Evolutionary conservation across 2,113 vertebrate species (phyloP).

Genomic region (Callocephalon fimbriatum): DNA sequence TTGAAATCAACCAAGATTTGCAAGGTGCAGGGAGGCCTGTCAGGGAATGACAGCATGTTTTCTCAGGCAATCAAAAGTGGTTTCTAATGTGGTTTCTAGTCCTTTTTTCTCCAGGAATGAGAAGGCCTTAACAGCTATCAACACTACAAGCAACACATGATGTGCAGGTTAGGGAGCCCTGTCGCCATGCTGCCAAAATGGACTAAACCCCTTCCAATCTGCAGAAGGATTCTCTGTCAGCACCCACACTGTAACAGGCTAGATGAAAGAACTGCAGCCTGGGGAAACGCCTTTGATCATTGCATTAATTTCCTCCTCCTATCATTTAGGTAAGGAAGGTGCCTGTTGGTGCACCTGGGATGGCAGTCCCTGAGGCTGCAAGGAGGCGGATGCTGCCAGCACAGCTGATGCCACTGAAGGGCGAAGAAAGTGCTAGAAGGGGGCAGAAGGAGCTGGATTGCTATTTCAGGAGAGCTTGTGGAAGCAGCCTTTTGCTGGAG

Average conservation of each 20-base stretch:
- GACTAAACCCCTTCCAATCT: neutral
- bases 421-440: neutral
- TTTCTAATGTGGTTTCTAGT: neutral
- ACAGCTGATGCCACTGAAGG: accelerated
- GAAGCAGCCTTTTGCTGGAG: accelerated
- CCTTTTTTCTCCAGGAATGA: neutral
- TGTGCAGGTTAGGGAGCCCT: neutral
- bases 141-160: neutral
- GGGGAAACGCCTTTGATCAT: neutral
- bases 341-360: neutral
- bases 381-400: no score
- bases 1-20: neutral
- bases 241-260: accelerated
- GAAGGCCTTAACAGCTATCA: neutral
- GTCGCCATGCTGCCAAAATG: neutral
- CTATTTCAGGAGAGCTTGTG: accelerated
- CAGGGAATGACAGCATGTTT: neutral
- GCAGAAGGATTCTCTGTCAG: neutral
- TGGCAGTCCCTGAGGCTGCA: neutral
- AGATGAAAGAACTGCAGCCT: neutral
- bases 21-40: accelerated
- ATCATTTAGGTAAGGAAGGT: neutral
- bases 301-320: neutral
- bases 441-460: no score
- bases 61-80: neutral